Evolutionary conservation across 1,140 invertebrate genomes (phyloP).

Genomic region (Drosophila seguyi): DNA sequence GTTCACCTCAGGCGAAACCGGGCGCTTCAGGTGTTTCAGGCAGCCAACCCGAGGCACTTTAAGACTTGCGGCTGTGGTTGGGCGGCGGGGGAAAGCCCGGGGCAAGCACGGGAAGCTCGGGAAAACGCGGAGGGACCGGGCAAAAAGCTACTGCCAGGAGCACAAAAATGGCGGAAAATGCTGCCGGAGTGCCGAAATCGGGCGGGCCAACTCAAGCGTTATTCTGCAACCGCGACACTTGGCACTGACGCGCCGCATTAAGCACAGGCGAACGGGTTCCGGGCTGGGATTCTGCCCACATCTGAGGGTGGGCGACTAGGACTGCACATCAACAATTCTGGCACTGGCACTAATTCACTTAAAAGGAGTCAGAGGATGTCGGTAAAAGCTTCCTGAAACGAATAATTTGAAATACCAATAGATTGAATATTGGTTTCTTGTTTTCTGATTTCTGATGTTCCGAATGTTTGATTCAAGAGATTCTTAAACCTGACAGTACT

Average conservation of each 20-base stretch:
- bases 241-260: slow-evolving; percentile 77
- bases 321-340: slow-evolving; percentile 5
- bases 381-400: not conserved
- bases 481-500: not conserved
- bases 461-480: not conserved
- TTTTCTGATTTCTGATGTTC: too few species aligned
- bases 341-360: slow-evolving; percentile 7
- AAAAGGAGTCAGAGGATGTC: not conserved
- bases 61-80: slow-evolving; percentile 48
- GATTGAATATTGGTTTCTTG: not conserved
- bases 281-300: slow-evolving; percentile 8
- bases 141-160: slow-evolving; percentile 17
- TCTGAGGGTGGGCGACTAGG: slow-evolving; percentile 1
- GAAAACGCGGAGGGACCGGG: not conserved
- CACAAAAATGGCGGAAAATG: slow-evolving; percentile 40
- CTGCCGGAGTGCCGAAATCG: slow-evolving; percentile 37
- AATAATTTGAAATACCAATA: not conserved
- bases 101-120: not conserved
- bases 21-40: slow-evolving; percentile 34
- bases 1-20: slow-evolving; percentile 18
- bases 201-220: slow-evolving; percentile 62
- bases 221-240: slow-evolving; percentile 76
- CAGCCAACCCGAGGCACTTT: slow-evolving; percentile 36
- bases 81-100: not conserved
- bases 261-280: slow-evolving; percentile 65